Percentiles rank a stretch among this genome's conserved stretches.
phyloP scores from a whole-genome alignment of 1,140 invertebrate genomes.

The Spodoptera frugiperda region DNA sequence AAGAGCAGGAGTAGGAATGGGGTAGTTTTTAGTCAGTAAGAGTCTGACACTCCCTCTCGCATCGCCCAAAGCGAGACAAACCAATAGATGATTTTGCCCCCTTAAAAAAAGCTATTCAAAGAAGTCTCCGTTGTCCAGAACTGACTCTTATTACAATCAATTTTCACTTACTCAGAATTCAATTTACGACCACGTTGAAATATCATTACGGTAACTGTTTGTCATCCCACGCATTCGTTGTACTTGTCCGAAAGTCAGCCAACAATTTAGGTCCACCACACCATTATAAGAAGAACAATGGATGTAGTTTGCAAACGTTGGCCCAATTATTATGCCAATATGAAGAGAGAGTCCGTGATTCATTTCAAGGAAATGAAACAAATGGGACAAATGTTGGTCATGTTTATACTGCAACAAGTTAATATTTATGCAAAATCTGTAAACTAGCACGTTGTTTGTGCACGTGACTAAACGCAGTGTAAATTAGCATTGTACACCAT shows the following conservation, averaged over 20 bases:
- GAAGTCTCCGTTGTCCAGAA: no score
- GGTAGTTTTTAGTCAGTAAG: no score
- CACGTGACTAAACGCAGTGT: conserved; percentile 24
- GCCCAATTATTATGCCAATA: conserved; percentile 13
- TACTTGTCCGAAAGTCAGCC: conserved; percentile 9
- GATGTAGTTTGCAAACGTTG: conserved; percentile 25
- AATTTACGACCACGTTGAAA: neutral
- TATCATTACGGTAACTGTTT: neutral
- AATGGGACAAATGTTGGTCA: neutral
- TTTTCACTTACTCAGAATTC: no score
- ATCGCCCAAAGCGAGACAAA: no score
- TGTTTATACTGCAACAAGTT: neutral
- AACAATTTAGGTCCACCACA: conserved; percentile 21
- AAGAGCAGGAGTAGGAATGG: no score
- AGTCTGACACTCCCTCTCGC: no score
- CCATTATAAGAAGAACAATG: conserved; percentile 31
- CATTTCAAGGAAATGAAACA: conserved; percentile 14
- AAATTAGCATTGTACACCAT: conserved; percentile 21
- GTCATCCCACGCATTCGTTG: conserved; percentile 21
- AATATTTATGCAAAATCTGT: conserved; percentile 28
- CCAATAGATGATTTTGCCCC: no score
- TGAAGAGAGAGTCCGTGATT: conserved; percentile 25
- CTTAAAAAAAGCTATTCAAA: no score
- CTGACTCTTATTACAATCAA: no score
- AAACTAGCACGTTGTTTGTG: neutral